Percentiles rank a stretch among this genome's conserved stretches.
Conservation (phyloP, 2,888 invertebrate genomes). For the Tenthredo scrophulariae region DNA sequence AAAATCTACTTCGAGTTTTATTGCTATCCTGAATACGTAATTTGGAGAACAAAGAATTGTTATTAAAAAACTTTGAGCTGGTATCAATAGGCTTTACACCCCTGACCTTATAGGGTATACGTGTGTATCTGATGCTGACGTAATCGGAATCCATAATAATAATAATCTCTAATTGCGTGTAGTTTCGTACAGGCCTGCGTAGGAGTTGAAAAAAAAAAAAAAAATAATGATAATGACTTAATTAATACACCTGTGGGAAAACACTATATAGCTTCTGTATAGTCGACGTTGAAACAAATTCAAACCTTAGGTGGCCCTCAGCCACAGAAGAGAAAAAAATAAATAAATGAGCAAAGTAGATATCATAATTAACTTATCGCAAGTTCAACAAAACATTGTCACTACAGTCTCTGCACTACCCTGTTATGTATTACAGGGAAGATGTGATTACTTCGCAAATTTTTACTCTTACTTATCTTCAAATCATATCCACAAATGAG, state of each 20-base stretch:
- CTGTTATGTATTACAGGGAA: no score
- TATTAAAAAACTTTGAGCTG: background rate
- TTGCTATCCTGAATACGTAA: background rate
- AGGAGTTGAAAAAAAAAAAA: background rate
- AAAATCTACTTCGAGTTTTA: background rate
- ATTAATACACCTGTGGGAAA: slow-evolving; percentile 11
- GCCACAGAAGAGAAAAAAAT: background rate
- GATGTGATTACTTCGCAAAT: no score
- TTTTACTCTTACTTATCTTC: no score
- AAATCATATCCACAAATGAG: no score
- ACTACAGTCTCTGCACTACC: no score
- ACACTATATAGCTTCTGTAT: background rate
- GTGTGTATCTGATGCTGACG: background rate
- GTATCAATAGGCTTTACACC: background rate
- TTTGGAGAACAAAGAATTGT: background rate
- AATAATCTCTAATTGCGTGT: slow-evolving; percentile 17
- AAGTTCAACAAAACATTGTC: no score
- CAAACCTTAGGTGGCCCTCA: background rate
- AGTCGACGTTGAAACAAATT: background rate
- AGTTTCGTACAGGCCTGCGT: background rate
- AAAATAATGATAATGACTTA: background rate
- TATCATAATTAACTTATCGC: no score
- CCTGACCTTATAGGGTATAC: background rate
- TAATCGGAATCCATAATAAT: slow-evolving; percentile 11
- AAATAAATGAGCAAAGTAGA: no score